Base-by-base conservation (phyloP, 2,113 vertebrate species). In the Conger conger region DNA sequence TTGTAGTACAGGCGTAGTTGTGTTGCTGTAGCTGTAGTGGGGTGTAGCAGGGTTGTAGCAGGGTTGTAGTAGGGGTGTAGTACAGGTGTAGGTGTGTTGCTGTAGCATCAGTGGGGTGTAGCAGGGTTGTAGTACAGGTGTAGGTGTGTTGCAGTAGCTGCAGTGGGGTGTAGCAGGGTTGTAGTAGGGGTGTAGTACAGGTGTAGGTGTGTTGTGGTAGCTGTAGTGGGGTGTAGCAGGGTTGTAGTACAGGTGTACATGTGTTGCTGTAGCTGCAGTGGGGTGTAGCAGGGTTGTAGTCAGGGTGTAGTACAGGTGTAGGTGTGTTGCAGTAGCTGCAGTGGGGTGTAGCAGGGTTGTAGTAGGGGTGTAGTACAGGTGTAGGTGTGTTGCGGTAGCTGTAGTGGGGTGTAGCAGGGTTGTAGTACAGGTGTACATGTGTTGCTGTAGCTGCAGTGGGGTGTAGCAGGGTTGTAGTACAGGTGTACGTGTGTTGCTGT, bases 1-100 rank as follows among this genome's bases (percentile, higher is more conserved):
- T 94, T 90, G 91, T 90, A 92, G 93, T 93, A 92, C 93, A 91
- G 91, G 86, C 86, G 86, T 96, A 95, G 96, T 94, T 90, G 89
- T 90, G 95, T 96, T 98, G 97, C 97, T 99, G 97, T 88, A 98
- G 97, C 92, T 99, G 97, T 92, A 99, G 95, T 79, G 97, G 97
- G 96, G 40, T 4, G 1, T 9, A n/a, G n/a, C n/a, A n/a, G n/a
- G n/a, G n/a, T n/a, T 96, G 96, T 42, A 42, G 40, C 40, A 6
- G 40, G 40, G n/a, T n/a, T 93, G 92, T 94, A 93, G 92, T 94
- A 93, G 91, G 93, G 94, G 93, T 90, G 91, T 90, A 92, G 93
- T 93, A 92, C 93, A 91, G 91, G 86, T 86, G 86, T 96, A 95
- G 96, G 94, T 90, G 89, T 90, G 95, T 96, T 98, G 97, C 97